Conservation (phyloP, 1,140 invertebrate genomes). For the Dermatophagoides farinae region DNA sequence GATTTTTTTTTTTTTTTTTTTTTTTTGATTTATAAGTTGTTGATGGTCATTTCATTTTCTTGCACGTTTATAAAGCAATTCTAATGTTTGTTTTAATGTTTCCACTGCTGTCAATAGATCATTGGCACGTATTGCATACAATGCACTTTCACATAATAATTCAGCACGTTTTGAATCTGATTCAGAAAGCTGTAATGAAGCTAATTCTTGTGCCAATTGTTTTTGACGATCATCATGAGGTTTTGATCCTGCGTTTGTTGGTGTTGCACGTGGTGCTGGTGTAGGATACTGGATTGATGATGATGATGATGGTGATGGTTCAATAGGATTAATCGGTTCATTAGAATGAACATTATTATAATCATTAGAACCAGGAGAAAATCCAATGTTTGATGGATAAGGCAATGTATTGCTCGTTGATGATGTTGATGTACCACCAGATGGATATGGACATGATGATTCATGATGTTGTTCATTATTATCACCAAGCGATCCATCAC, state of each 20-base stretch:
- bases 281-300: not conserved
- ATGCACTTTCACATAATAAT: conserved; percentile 1
- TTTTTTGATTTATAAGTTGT: not conserved
- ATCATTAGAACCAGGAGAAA: not conserved
- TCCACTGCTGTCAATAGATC: not conserved
- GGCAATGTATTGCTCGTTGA: not conserved
- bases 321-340: not conserved
- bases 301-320: too few relatives aligned
- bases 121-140: not conserved
- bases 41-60: not conserved
- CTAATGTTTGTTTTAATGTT: not conserved
- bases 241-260: not conserved
- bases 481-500: too few relatives aligned
- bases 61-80: not conserved
- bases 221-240: too few relatives aligned
- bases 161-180: not conserved
- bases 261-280: too few relatives aligned
- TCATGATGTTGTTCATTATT: not conserved
- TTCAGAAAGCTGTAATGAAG: not conserved
- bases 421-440: not conserved
- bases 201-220: not conserved
- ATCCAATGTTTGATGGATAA: not conserved
- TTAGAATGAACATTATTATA: not conserved
- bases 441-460: not conserved
- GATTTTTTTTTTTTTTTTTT: too few relatives aligned